phyloP scores from a whole-genome alignment of 2,888 invertebrate genomes.

The Vanessa cardui region DNA sequence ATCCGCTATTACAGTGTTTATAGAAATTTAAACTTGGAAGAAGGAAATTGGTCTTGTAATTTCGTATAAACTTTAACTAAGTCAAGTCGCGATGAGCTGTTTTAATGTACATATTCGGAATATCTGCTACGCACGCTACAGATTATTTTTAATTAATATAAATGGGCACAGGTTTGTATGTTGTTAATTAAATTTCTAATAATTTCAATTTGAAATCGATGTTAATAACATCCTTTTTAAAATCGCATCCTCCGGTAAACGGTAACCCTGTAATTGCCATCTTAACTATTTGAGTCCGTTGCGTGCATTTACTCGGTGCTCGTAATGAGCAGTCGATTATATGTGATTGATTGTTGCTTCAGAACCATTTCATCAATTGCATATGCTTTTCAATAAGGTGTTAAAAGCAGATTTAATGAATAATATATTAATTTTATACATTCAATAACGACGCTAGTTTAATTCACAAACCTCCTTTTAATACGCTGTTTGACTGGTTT shows the following conservation, averaged over 20 bases:
- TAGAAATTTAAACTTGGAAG: too few species aligned
- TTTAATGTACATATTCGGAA: too few species aligned
- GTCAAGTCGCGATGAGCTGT: too few species aligned
- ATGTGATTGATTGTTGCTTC: constrained; percentile 25
- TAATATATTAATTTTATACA: neutral
- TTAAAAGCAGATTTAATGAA: neutral
- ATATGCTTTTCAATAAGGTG: neutral
- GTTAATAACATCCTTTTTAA: constrained; percentile 23
- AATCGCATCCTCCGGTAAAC: constrained; percentile 20
- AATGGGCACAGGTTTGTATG: neutral
- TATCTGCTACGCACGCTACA: neutral
- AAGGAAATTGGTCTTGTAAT: too few species aligned
- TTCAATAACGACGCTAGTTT: too few species aligned
- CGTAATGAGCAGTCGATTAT: constrained; percentile 21
- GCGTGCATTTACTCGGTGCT: constrained; percentile 30
- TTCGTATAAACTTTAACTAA: too few species aligned
- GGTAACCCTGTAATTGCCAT: constrained; percentile 22
- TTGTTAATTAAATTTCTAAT: constrained; percentile 22
- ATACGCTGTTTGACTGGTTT: too few species aligned
- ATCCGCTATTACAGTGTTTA: too few species aligned
- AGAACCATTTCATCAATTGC: constrained; percentile 12
- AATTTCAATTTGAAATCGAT: constrained; percentile 27
- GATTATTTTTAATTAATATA: neutral
- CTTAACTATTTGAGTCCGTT: constrained; percentile 30
- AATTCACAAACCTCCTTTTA: too few species aligned